These are phyloP conservation scores for Siniperca chuatsi DNA, from an alignment of 2,113 vertebrate genomes.

Conservation along the genomic window DNA sequence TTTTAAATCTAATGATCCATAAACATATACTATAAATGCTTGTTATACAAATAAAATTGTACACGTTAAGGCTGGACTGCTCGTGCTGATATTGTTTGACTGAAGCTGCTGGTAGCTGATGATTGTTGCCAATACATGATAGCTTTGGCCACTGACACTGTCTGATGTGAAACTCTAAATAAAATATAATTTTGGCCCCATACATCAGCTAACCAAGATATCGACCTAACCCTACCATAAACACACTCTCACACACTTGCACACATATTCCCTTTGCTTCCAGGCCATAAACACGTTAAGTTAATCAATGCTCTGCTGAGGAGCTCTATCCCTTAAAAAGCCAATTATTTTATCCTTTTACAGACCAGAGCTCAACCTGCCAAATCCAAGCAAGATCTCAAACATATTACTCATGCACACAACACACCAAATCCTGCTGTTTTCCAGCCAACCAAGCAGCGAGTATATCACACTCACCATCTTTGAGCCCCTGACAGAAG, in stretches of 20 bases:
- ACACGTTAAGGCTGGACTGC: neutral
- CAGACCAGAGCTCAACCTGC: slow-evolving; percentile 43
- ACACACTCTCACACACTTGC: slow-evolving; percentile 20
- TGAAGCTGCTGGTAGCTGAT: neutral
- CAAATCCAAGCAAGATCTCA: slow-evolving; percentile 63
- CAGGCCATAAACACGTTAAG: slow-evolving; percentile 46
- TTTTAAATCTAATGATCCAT: slow-evolving; percentile 13
- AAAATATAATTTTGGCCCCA: neutral
- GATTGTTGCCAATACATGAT: neutral
- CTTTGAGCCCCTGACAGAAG: slow-evolving; percentile 27
- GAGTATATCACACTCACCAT: slow-evolving; percentile 17
- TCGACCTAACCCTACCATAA: neutral
- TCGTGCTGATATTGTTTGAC: neutral
- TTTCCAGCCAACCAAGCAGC: slow-evolving; percentile 33
- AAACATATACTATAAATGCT: neutral
- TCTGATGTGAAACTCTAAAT: neutral
- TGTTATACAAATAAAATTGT: neutral
- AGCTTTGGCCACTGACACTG: neutral
- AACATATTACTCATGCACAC: slow-evolving; percentile 44
- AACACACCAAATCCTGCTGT: slow-evolving; percentile 29
- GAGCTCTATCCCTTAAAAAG: slow-evolving; percentile 41
- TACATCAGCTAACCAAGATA: neutral
- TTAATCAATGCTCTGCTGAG: slow-evolving; percentile 45
- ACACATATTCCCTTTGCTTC: slow-evolving; percentile 44
- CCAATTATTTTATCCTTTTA: slow-evolving; percentile 53